A percentile compares a stretch with the other conserved stretches of the same genome.
Conservation (phyloP, 2,888 invertebrate species). For the Ectropis crepuscularia region DNA sequence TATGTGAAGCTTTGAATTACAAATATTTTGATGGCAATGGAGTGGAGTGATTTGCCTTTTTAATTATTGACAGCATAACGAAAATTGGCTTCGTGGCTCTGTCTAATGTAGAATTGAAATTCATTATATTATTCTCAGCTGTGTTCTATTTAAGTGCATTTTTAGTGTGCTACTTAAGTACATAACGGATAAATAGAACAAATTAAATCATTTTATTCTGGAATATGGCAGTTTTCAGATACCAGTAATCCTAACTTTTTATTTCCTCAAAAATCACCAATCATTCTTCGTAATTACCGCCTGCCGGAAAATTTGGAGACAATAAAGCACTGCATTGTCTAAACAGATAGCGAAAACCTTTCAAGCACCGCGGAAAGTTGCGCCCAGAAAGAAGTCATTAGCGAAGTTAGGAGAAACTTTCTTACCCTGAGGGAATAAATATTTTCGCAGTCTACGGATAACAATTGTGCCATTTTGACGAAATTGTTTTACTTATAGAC, state of each 20-base stretch:
- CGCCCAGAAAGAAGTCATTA: constrained; percentile 80
- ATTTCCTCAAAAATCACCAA: constrained; percentile 1
- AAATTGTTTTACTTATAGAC: constrained; percentile 59
- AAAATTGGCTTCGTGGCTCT: too few relatives aligned
- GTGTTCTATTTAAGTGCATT: too few relatives aligned
- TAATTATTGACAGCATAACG: too few relatives aligned
- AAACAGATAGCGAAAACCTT: constrained; percentile 72
- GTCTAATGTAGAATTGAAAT: too few relatives aligned
- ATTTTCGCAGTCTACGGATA: constrained; percentile 71
- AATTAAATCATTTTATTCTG: too few relatives aligned
- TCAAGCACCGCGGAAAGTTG: constrained; percentile 68
- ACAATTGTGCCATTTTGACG: constrained; percentile 65
- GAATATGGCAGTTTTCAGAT: neutral
- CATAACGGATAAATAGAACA: too few relatives aligned
- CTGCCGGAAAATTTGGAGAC: constrained; percentile 55
- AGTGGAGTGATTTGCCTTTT: too few relatives aligned
- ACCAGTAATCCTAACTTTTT: neutral
- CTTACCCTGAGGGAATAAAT: constrained; percentile 69
- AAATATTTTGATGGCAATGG: too few relatives aligned
- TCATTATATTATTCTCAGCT: too few relatives aligned
- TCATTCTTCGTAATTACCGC: constrained; percentile 31
- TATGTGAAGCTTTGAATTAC: too few relatives aligned
- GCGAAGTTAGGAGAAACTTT: constrained; percentile 71
- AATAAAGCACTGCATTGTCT: constrained; percentile 71
- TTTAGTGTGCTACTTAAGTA: too few relatives aligned